Evolutionary conservation across 1,140 invertebrate genomes (phyloP).

Genomic region (Agrilus planipennis): DNA sequence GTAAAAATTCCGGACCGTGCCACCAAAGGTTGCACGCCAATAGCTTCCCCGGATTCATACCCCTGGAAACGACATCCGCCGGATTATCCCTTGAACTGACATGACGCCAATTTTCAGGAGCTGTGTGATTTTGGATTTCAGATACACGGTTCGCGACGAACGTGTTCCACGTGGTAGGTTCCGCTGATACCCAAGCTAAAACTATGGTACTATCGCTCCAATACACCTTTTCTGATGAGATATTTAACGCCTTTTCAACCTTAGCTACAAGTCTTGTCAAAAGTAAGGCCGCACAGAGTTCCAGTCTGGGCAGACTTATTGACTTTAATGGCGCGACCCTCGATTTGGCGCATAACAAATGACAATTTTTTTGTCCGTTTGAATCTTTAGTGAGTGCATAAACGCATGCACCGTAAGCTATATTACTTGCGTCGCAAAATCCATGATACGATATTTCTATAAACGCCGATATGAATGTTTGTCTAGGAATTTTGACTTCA

Average conservation of each 20-base stretch:
- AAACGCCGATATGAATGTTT: neutral
- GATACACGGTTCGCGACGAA: neutral
- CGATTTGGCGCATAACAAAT: no score
- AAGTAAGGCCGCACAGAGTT: no score
- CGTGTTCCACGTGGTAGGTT: neutral
- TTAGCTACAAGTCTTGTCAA: no score
- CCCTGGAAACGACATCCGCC: neutral
- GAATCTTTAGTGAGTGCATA: no score
- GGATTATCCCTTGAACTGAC: neutral
- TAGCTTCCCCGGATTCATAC: neutral
- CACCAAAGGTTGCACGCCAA: neutral
- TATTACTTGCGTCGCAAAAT: neutral
- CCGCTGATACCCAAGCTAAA: neutral
- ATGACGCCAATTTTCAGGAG: neutral
- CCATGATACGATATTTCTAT: neutral
- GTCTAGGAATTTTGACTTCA: neutral
- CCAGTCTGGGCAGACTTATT: no score
- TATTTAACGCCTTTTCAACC: no score
- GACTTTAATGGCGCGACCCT: no score
- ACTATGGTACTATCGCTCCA: neutral
- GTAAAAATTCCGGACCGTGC: slow-evolving; percentile 2
- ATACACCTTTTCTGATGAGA: no score
- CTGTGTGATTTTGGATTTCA: neutral
- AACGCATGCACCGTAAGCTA: neutral
- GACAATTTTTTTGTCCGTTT: no score